A percentile compares a stretch with the other conserved stretches of the same genome.
Evolutionary conservation across 2,888 invertebrate species (phyloP).

Genomic region (Eutolmus rufibarbis): DNA sequence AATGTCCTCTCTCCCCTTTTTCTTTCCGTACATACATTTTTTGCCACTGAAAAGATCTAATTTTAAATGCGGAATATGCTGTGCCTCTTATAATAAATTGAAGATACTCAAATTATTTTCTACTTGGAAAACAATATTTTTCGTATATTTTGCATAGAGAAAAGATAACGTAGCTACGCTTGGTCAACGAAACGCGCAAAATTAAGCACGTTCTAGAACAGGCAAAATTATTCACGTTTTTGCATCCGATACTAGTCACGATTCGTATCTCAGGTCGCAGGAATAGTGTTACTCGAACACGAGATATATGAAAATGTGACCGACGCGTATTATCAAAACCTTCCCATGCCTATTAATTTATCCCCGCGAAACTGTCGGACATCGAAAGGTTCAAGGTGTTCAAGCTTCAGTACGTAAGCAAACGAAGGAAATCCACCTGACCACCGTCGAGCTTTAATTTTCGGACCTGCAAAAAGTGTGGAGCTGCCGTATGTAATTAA

Average conservation of each 20-base stretch:
- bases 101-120: not conserved
- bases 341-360: constrained; percentile 5
- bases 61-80: not conserved
- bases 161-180: not conserved
- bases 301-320: not conserved
- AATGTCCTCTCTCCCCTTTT: too few relatives aligned
- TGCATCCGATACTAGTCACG: not conserved
- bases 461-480: not conserved
- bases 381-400: not conserved
- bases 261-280: not conserved
- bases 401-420: not conserved
- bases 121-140: not conserved
- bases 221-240: not conserved
- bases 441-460: not conserved
- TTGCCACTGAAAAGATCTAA: not conserved
- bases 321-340: not conserved
- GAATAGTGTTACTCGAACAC: not conserved
- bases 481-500: not conserved
- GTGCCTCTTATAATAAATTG: not conserved
- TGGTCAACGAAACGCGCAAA: not conserved
- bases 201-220: not conserved
- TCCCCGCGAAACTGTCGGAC: not conserved
- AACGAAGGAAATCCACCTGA: not conserved
- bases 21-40: not conserved
- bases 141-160: not conserved